Percentiles rank a stretch among this genome's conserved stretches.
Conservation (phyloP, 2,797 vertebrate genomes). For the Valencia hispanica region DNA sequence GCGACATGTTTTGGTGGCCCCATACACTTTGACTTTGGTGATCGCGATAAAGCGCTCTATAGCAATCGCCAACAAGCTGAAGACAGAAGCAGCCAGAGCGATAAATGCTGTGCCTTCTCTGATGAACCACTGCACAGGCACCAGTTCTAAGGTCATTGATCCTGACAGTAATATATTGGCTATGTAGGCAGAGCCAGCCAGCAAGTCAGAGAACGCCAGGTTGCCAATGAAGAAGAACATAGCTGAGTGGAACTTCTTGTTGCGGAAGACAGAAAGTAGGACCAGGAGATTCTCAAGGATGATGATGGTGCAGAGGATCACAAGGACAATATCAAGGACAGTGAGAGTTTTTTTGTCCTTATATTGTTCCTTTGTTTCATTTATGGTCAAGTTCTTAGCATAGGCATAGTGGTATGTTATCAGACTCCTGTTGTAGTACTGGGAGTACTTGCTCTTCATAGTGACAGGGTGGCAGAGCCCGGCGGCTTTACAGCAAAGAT, state of each 20-base stretch:
- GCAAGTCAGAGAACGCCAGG: constrained; percentile 91
- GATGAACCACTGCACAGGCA: constrained; percentile 93
- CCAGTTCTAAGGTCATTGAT: constrained; percentile 81
- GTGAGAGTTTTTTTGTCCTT: constrained; percentile 41
- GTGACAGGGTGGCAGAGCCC: constrained; percentile 57
- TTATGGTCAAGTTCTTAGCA: constrained; percentile 80
- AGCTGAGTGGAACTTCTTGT: constrained; percentile 95
- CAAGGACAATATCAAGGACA: constrained; percentile 76
- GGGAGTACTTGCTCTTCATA: constrained; percentile 89
- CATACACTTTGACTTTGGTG: constrained; percentile 91
- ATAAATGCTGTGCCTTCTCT: constrained; percentile 94
- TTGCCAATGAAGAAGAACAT: constrained; percentile 99
- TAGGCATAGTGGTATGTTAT: constrained; percentile 85
- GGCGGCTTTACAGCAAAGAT: constrained; percentile 62
- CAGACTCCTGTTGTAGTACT: constrained; percentile 85
- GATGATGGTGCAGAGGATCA: constrained; percentile 89
- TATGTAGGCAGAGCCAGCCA: constrained; percentile 92
- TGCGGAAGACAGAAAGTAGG: constrained; percentile 88
- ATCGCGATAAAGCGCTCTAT: constrained; percentile 95
- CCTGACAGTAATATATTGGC: constrained; percentile 92
- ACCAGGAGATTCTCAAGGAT: constrained; percentile 94
- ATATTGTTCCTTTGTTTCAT: constrained; percentile 19
- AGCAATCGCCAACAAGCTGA: constrained; percentile 94
- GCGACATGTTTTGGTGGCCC: constrained; percentile 88
- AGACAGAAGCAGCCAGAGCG: constrained; percentile 91